Conservation (phyloP, 1,140 invertebrate species). For the Chelonus insularis region DNA sequence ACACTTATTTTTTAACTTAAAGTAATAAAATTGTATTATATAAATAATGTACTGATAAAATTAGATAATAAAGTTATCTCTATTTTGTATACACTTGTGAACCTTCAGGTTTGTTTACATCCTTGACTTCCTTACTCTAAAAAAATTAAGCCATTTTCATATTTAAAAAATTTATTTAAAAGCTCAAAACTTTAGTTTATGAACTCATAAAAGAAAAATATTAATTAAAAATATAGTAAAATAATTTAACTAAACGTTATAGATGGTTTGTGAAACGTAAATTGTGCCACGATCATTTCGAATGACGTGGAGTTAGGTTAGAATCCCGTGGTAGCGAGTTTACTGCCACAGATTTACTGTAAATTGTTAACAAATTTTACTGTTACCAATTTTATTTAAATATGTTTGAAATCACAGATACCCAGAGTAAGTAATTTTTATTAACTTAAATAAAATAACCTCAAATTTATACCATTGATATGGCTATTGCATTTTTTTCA, state of each 20-base stretch:
- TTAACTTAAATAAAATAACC: background rate
- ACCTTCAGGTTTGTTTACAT: constrained; percentile 8
- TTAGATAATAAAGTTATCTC: constrained; percentile 43
- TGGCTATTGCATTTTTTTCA: constrained; percentile 1
- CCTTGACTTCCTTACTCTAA: background rate
- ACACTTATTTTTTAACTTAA: background rate
- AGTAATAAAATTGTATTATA: background rate
- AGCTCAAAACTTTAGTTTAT: no score
- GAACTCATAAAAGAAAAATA: no score
- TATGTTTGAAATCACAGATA: constrained; percentile 75
- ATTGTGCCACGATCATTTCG: constrained; percentile 31
- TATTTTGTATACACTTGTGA: constrained; percentile 41
- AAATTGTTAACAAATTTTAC: background rate
- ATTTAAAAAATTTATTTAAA: no score
- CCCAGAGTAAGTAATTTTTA: constrained; percentile 67
- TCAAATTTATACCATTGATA: constrained; percentile 28
- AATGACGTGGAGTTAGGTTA: constrained; percentile 60
- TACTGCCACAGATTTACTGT: no score
- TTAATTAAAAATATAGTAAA: no score
- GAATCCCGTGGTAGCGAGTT: no score
- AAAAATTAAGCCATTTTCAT: no score
- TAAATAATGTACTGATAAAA: constrained; percentile 27
- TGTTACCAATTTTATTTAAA: constrained; percentile 26
- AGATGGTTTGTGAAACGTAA: no score
- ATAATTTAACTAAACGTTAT: no score